These are phyloP conservation scores for Ficedula albicollis DNA, from an alignment of 2,797 vertebrate species.

Conservation along the genomic window DNA sequence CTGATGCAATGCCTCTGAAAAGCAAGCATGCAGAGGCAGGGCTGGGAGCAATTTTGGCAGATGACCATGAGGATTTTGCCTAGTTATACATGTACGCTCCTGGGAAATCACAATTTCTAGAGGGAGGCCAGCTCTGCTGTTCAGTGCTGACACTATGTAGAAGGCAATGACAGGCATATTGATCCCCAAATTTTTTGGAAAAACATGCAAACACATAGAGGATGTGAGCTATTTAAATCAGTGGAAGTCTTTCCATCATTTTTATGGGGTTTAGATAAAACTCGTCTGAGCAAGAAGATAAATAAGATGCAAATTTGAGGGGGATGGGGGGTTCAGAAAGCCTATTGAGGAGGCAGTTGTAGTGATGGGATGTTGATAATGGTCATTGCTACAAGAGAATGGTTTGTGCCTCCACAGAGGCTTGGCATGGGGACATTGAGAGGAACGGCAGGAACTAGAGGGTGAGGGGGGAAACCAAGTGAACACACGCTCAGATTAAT, in stretches of 20 bases:
- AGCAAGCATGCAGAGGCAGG: accelerated
- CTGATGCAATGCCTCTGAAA: slow-evolving; percentile 9
- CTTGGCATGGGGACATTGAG: background rate
- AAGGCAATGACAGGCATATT: background rate
- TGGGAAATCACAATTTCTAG: background rate
- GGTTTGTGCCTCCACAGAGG: background rate
- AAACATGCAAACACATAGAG: background rate
- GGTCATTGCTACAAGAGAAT: background rate
- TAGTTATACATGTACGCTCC: background rate
- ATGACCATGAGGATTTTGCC: background rate
- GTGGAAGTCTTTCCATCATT: background rate
- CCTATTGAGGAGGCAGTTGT: background rate
- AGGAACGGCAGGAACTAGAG: background rate
- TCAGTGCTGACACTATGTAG: background rate
- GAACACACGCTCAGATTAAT: background rate
- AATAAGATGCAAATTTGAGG: background rate
- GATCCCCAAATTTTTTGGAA: background rate
- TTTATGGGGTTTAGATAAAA: background rate
- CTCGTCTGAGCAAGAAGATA: background rate
- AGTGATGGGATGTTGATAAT: background rate
- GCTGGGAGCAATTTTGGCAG: background rate
- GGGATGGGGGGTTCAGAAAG: background rate
- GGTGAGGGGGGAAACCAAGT: background rate
- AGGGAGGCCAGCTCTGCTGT: background rate
- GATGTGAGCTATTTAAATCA: background rate